A percentile compares a stretch with the other conserved stretches of the same genome.
Conservation (phyloP, 2,113 vertebrate genomes). For the Herpetotheres cachinnans region DNA sequence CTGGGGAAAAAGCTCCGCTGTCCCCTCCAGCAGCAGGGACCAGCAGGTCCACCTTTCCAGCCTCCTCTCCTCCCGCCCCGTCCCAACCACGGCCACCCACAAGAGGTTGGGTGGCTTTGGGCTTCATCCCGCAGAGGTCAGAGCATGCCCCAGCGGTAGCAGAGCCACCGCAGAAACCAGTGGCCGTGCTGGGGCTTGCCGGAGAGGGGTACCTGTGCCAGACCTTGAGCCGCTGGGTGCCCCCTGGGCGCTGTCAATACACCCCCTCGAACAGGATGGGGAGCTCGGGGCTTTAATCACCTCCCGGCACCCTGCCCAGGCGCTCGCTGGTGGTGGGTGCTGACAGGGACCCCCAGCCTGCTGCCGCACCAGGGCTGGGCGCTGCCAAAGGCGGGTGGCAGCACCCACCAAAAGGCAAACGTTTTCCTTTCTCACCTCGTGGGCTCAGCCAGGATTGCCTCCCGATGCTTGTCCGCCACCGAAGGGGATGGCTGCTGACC, state of each 20-base stretch:
- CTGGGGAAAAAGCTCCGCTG: neutral
- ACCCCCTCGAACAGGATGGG: neutral
- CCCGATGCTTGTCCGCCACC: neutral
- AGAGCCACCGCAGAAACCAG: neutral
- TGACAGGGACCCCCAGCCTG: neutral
- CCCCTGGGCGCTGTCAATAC: neutral
- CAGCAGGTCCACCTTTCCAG: neutral
- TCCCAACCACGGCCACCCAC: neutral
- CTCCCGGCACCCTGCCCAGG: neutral
- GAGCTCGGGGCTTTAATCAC: neutral
- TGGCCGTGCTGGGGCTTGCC: fast-evolving
- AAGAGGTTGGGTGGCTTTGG: neutral
- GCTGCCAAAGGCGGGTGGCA: neutral
- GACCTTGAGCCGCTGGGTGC: neutral
- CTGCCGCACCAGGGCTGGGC: fast-evolving
- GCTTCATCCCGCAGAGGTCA: neutral
- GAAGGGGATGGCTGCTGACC: neutral
- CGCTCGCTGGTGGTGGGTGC: neutral
- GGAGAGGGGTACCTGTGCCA: neutral
- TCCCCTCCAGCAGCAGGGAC: fast-evolving
- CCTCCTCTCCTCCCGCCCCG: neutral
- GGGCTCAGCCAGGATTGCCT: fast-evolving
- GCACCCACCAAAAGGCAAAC: neutral
- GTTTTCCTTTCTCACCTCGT: fast-evolving
- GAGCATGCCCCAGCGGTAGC: neutral